Evolutionary conservation across 2,888 invertebrate species (phyloP), one percentile per base, ranked within the genome.

Genomic region (Disparrhopalites patrizii): DNA sequence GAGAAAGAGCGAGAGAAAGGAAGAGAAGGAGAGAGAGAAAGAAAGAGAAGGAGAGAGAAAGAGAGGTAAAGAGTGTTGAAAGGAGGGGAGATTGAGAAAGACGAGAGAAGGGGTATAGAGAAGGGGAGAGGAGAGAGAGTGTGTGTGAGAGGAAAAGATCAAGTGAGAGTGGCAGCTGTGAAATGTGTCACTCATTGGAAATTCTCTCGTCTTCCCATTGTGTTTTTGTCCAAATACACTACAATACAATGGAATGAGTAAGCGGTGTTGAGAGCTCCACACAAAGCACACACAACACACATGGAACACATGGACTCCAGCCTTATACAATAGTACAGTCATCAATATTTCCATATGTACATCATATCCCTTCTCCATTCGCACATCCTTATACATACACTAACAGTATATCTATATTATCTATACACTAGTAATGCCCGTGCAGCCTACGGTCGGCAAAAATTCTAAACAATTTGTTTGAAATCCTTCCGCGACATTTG

Each of bases 121-220:
- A 8, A 10, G 51, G 27, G 27, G 5, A 25, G 10, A 23, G 20
- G 51, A 23, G n/a, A n/a, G n/a, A n/a, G n/a, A n/a, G n/a, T n/a
- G n/a, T n/a, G n/a, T n/a, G n/a, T n/a, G 60, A 38, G 43, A 28
- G 28, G 27, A 60, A 40, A 51, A 61, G 61, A 61, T 61, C 50
- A 60, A 60, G 28, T 60, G 40, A 25, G 5, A 60, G 30, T 28
- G 54, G 62, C 62, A 62, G 62, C 62, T 62, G 62, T 62, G 54
- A 62, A 62, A 62, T 62, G 54, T 62, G 54, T 62, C 62, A 62
- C 52, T 62, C 62, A 62, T 62, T 62, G 40, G 38, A 40, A 27
- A 40, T 43, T 54, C 62, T 31, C 30, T n/a, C n/a, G n/a, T n/a
- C n/a, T 2, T 54, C 36, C 43, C 40, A 36, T 33, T 62, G 52